A percentile compares a stretch with the other conserved stretches of the same genome.
These are phyloP conservation scores for Euschistus heros DNA, from an alignment of 1,140 invertebrate genomes.

Conservation along the genomic window DNA sequence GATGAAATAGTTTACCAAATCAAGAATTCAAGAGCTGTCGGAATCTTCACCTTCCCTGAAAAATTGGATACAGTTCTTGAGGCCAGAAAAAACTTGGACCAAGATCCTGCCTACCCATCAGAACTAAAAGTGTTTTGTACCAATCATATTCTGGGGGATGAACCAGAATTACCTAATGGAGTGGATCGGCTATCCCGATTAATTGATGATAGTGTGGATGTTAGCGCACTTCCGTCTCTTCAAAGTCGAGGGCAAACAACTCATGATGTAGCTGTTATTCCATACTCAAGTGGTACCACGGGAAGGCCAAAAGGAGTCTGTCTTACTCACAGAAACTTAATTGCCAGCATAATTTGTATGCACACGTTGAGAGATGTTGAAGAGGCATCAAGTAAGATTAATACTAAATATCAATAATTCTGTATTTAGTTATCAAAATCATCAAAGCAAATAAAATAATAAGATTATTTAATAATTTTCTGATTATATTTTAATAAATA, in stretches of 20 bases:
- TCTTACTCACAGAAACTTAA: slow-evolving; percentile 66
- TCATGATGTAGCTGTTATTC: slow-evolving; percentile 40
- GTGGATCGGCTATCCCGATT: not conserved
- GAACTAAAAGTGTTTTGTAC: not conserved
- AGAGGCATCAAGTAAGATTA: slow-evolving; percentile 12
- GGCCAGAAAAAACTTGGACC: not conserved
- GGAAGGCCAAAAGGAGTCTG: slow-evolving; percentile 85
- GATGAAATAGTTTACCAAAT: slow-evolving; percentile 67
- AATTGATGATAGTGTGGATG: not conserved
- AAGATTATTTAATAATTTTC: no score
- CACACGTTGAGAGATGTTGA: not conserved
- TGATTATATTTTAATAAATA: no score
- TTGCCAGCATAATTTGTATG: slow-evolving; percentile 43
- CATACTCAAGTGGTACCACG: slow-evolving; percentile 79
- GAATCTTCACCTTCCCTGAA: slow-evolving; percentile 49
- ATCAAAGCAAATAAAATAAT: no score
- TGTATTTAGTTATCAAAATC: no score
- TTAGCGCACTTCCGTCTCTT: no score
- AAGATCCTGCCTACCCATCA: not conserved
- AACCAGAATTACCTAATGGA: not conserved
- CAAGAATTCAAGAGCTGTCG: slow-evolving; percentile 48
- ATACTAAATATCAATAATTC: no score
- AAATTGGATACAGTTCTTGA: slow-evolving; percentile 11
- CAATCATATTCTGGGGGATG: not conserved
- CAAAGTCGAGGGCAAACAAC: not conserved